Conservation (phyloP, 2,888 invertebrate species). For the Pardosa pseudoannulata region DNA sequence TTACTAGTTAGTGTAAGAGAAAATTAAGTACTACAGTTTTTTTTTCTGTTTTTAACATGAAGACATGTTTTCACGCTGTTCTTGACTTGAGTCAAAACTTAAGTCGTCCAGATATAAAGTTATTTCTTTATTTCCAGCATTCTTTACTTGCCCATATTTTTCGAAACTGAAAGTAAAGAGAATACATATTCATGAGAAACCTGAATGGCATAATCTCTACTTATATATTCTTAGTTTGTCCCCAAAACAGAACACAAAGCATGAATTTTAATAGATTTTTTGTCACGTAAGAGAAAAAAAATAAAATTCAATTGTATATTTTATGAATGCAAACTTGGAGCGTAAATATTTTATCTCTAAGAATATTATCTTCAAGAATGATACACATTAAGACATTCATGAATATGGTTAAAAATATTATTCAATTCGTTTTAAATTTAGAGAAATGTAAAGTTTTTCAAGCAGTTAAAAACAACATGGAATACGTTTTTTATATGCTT, state of each 20-base stretch:
- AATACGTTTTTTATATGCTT: too few relatives aligned
- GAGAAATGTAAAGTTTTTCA: too few relatives aligned
- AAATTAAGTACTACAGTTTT: neutral
- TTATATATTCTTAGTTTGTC: slow-evolving; percentile 6
- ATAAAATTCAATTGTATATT: neutral
- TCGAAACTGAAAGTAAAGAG: neutral
- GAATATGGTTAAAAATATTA: neutral
- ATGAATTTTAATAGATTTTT: slow-evolving; percentile 9
- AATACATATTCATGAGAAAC: slow-evolving; percentile 1
- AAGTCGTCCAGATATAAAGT: neutral
- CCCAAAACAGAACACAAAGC: neutral
- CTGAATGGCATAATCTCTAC: neutral
- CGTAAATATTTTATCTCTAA: neutral
- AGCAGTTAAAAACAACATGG: too few relatives aligned
- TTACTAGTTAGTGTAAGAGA: neutral
- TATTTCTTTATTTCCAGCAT: neutral
- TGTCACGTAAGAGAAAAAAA: neutral
- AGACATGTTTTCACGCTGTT: neutral
- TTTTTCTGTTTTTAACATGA: neutral
- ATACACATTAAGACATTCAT: neutral
- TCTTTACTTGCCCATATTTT: neutral
- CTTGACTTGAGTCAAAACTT: neutral
- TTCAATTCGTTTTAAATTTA: too few relatives aligned
- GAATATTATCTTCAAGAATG: neutral
- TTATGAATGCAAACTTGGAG: neutral